Percentiles rank a stretch among this genome's conserved stretches.
These are phyloP conservation scores for Eupithecia vulgata DNA, from an alignment of 2,888 invertebrate genomes.

Conservation along the genomic window DNA sequence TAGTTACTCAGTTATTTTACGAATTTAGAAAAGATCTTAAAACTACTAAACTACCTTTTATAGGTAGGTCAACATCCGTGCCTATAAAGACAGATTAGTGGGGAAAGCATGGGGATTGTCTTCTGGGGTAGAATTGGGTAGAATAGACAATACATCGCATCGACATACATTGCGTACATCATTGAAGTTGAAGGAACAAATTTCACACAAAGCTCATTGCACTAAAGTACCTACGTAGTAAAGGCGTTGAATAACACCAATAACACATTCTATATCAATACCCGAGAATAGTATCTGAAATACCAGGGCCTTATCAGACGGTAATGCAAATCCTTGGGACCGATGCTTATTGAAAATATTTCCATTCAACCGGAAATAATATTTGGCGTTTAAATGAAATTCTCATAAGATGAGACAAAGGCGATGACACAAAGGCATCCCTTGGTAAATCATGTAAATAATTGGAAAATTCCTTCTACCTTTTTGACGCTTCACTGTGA, in stretches of 20 bases:
- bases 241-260: slow-evolving; percentile 5
- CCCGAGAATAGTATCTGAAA: slow-evolving; percentile 34
- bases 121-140: too few species aligned
- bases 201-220: not conserved
- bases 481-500: slow-evolving; percentile 40
- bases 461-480: slow-evolving; percentile 56
- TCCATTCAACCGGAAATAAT: slow-evolving; percentile 72
- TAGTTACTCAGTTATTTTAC: not conserved
- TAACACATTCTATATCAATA: slow-evolving; percentile 10
- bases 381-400: slow-evolving; percentile 72
- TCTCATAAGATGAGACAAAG: slow-evolving; percentile 63
- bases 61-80: not conserved
- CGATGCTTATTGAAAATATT: slow-evolving; percentile 76
- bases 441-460: slow-evolving; percentile 58
- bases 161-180: too few species aligned
- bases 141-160: too few species aligned
- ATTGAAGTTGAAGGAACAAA: too few species aligned
- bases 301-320: slow-evolving; percentile 49
- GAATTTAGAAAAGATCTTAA: not conserved
- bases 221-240: not conserved
- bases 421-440: slow-evolving; percentile 49
- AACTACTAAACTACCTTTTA: not conserved
- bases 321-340: slow-evolving; percentile 57
- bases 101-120: too few species aligned
- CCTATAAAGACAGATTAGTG: not conserved